Base-by-base conservation (phyloP, 2,113 vertebrate genomes). In the Lipotes vexillifer region DNA sequence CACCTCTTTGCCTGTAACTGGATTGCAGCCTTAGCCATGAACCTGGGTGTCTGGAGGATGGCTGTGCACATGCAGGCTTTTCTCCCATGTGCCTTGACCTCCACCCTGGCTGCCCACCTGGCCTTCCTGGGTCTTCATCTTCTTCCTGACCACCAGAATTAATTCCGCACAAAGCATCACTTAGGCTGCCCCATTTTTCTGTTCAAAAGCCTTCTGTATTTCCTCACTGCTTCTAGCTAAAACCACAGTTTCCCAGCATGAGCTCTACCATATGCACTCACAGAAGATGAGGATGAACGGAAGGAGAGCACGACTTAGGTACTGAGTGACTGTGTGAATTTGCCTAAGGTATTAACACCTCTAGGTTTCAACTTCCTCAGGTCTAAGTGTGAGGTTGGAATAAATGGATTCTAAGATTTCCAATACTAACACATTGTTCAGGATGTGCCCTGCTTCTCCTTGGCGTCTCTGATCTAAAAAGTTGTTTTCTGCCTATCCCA, bases 231-330 rank as follows among this genome's bases (percentile, higher is more conserved):
- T 77, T 44, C 15, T 31, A 92, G 72, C 57, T 27, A 82, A 81
- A 94, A 77, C 44, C 21, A 36, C 80, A 44, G 82, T 33, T 88
- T 78, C 86, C 78, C 75, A 88, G 94, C 55, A 61, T 29, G n/a
- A 61, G 52, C 65, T 55, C 41, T 33, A 63, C 66, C 66, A 49
- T 36, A 88, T 5, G 29, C 12, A 65, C 88, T 84, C 82, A 74
- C 25, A 3, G 20, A 80, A 68, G 0, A 18, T 9, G 21, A 74
- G 12, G 14, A 71, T 38, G 1, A 36, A 5, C 3, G 0, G 36
- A 21, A 33, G 8, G 23, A 78, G 33, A 68, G 31, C 20, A 21
- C 2, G 5, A 8, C 29, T 46, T 13, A 29, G 41, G 29, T 29
- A n/a, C 15, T 31, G 57, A 80, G 88, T 20, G 27, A 84, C 38